Percentiles rank a stretch among this genome's conserved stretches.
Evolutionary conservation across 2,797 vertebrate species (phyloP).

Genomic region (Hypotaenidia philippensis): DNA sequence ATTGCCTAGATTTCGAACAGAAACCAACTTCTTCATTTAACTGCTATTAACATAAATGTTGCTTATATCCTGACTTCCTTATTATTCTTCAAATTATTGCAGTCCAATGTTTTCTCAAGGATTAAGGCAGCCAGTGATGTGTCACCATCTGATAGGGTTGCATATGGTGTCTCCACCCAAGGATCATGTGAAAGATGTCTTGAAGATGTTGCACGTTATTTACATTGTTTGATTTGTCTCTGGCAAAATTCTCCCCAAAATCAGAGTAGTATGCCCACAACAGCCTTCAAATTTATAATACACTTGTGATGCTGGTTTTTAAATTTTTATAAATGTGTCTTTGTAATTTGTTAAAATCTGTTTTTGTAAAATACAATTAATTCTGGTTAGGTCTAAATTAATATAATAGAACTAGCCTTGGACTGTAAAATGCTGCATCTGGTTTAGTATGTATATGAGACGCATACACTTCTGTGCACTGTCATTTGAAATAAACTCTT

Average conservation of each 20-base stretch:
- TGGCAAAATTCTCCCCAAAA: background rate
- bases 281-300: background rate
- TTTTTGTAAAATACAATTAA: background rate
- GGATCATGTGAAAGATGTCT: background rate
- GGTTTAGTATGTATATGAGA: background rate
- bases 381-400: background rate
- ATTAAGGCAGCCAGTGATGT: background rate
- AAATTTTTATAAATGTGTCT: background rate
- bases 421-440: background rate
- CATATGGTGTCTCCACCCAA: fast-evolving
- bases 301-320: background rate
- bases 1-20: background rate
- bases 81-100: background rate
- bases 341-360: background rate
- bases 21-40: background rate
- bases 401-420: background rate
- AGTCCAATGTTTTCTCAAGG: background rate
- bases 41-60: background rate
- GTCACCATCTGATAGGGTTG: background rate
- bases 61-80: background rate
- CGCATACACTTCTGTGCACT: background rate
- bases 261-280: background rate
- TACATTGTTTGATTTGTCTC: background rate
- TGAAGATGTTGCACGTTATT: background rate
- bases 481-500: background rate